Evolutionary conservation across 2,888 invertebrate genomes (phyloP), one percentile per base, ranked within the genome.

Genomic region (Zelleria hepariella): DNA sequence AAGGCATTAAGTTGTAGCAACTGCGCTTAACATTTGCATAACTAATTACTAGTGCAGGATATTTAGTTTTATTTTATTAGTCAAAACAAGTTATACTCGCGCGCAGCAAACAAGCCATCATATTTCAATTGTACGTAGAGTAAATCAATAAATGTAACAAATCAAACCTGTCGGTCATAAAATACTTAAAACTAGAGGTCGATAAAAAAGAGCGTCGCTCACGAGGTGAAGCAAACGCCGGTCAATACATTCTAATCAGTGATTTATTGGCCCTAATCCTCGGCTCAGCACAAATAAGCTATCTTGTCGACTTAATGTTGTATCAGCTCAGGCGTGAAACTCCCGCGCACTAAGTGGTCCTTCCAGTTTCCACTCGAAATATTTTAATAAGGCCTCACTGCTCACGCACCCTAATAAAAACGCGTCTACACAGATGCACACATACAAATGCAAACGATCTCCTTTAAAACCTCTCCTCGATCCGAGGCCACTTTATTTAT

Each of bases 241-340:
- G 87, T 88, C 86, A 88, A 86, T 86, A 86, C 86, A 86, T 86
- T 88, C 83, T 87, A 88, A 88, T 87, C 88, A 88, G 84, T 87
- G 88, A 88, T 88, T 86, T 88, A 88, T 86, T 83, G 80, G 82
- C 80, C 81, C 84, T 87, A 88, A 88, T 87, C 87, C 86, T 75
- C 80, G 75, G 85, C 84, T 82, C 80, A 86, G 86, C 88, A 87
- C 87, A 88, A 88, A 87, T 88, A 88, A 88, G 87, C 87, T 87
- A 88, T 88, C 87, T 86, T 86, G 88, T 86, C 86, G 87, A 84
- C 85, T 87, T 86, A 86, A 87, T 86, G 88, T 86, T 84, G 82
- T 87, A 88, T 87, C 87, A 84, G 82, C 71, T 74, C 85, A 82
- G 87, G 88, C 88, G 88, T 87, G 88, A 88, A 88, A 88, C 88